Evolutionary conservation across 2,888 invertebrate species (phyloP), one percentile per base, ranked within the genome.

Genomic region (Lasioglossum zephyrum): DNA sequence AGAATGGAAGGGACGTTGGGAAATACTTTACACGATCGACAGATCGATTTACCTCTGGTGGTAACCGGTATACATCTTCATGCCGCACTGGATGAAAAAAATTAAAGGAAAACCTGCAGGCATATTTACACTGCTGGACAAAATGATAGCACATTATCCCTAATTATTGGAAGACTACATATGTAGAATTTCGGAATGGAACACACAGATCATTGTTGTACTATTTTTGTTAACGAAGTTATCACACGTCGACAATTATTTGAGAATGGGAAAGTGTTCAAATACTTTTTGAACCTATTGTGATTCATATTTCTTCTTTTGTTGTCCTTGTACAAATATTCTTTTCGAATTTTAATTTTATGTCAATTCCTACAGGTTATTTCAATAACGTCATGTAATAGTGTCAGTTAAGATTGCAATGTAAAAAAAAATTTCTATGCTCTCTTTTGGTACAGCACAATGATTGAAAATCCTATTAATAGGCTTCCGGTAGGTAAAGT

Each of bases 1-100:
- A 66, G 31, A 44, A 53, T 36, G 26, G 60, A 60, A 44, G 6
- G 53, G 36, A 26, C 36, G 73, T n/a, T 49, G 41, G 57, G 41
- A 39, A 73, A 82, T 73, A 70, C 66, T 85, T 75, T 75, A 39
- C 76, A 57, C 66, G 13, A 26, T 16, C 63, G 79, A 63, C 82
- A 73, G 57, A 66, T 84, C 81, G 81, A 76, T 81, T 84, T 76
- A 57, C 73, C 53, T 16, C 53, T 36, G 60, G 66, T 63, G 74
- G 36, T 13, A 39, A 36, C 9, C 41, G 60, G 26, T 73, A 44
- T 26, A 13, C 26, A 36, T 83, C 75, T 31, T 31, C 9, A 39
- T 63, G 70, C 1, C 3, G 6, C 18, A 9, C 3, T 18, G 36
- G 36, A 31, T 2, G 4, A 47, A 69, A 4, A 47, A 47, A 39